Conservation (phyloP, 2,888 invertebrate genomes). For the Nomada fabriciana region DNA sequence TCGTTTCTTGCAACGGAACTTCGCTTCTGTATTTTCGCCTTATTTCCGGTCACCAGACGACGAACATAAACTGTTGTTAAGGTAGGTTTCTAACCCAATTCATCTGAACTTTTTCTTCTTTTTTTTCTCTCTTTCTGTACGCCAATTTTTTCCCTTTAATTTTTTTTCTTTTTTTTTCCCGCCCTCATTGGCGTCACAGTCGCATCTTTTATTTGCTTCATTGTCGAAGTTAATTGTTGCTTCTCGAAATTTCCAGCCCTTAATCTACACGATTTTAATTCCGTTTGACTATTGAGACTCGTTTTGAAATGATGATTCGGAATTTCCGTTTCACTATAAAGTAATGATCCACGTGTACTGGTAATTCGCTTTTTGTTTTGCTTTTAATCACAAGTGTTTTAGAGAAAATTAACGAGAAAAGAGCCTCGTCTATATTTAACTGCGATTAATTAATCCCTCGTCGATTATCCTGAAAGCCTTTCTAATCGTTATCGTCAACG, state of each 20-base stretch:
- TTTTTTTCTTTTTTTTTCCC: not conserved
- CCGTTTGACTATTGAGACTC: not conserved
- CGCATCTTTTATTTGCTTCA: not conserved
- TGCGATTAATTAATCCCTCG: slow-evolving; percentile 34
- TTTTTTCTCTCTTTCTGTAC: not conserved
- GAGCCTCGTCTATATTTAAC: slow-evolving; percentile 29
- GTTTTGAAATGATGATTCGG: not conserved
- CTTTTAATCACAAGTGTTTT: not conserved
- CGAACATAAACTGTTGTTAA: slow-evolving; percentile 8
- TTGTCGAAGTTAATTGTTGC: not conserved
- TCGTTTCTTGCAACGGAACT: slow-evolving; percentile 17
- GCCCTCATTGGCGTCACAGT: not conserved
- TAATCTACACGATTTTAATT: not conserved
- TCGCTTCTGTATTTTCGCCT: slow-evolving; percentile 28
- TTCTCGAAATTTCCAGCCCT: not conserved
- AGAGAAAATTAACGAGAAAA: slow-evolving; percentile 35
- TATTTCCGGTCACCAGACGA: slow-evolving; percentile 8
- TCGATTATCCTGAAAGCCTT: slow-evolving; percentile 46
- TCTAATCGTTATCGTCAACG: slow-evolving; percentile 55
- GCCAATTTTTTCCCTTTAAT: not conserved
- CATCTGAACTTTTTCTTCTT: not conserved
- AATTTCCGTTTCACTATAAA: not conserved
- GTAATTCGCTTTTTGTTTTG: not conserved
- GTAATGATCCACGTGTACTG: not conserved
- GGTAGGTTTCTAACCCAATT: slow-evolving; percentile 37